These are phyloP conservation scores for Diorhabda carinulata DNA, from an alignment of 1,140 invertebrate species.

Conservation along the genomic window DNA sequence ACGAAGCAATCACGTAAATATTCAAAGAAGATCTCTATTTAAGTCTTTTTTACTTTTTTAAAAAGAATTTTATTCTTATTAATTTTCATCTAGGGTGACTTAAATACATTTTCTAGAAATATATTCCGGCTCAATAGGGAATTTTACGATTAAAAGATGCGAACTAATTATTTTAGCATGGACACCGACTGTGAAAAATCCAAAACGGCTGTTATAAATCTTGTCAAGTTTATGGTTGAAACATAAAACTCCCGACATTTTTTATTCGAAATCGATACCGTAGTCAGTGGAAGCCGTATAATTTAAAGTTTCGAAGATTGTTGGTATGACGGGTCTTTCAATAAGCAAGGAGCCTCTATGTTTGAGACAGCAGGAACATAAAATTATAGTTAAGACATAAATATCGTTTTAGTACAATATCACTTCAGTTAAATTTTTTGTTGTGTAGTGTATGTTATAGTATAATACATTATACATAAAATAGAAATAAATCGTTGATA, in stretches of 20 bases:
- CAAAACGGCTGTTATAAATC: slow-evolving; percentile 13
- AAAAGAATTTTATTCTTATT: no score
- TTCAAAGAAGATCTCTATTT: no score
- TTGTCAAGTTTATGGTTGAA: slow-evolving; percentile 15
- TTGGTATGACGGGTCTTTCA: not conserved
- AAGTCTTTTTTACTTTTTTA: no score
- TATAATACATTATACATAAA: no score
- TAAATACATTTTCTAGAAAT: no score
- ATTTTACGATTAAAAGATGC: not conserved
- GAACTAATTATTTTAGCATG: slow-evolving; percentile 15
- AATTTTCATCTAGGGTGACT: no score
- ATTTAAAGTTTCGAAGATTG: slow-evolving; percentile 7
- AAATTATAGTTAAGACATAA: not conserved
- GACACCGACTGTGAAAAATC: slow-evolving; percentile 13
- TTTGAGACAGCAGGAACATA: not conserved
- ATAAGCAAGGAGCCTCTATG: not conserved
- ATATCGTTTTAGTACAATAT: no score
- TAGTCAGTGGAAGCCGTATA: slow-evolving; percentile 9
- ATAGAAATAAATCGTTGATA: no score
- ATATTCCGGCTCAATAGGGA: not conserved
- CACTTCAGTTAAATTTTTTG: no score
- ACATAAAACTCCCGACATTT: slow-evolving; percentile 10
- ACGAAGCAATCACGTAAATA: no score
- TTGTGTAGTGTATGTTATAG: no score
- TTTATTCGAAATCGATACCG: slow-evolving; percentile 15